phyloP scores from a whole-genome alignment of 2,797 vertebrate species.

The Enteromius afrohamiltoni region DNA sequence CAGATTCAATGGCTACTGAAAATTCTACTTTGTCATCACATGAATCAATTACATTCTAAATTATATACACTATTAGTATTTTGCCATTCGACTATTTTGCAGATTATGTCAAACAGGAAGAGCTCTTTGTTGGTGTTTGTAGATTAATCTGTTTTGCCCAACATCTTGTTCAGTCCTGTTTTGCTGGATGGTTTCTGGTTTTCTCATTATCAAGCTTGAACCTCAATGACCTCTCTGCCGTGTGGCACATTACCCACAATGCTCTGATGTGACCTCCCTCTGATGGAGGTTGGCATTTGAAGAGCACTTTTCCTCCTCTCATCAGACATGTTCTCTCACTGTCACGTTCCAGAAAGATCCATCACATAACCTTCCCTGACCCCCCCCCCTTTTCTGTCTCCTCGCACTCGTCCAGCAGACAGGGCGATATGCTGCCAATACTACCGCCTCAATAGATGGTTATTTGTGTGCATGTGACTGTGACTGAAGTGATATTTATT shows the following conservation, averaged over 20 bases:
- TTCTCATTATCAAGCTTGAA: constrained; percentile 44
- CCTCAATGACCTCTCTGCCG: constrained; percentile 44
- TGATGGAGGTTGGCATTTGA: constrained; percentile 50
- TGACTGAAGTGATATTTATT: constrained; percentile 29
- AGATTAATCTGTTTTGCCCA: constrained; percentile 12
- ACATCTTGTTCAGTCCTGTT: constrained; percentile 33
- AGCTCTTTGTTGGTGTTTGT: neutral
- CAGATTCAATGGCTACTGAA: no score
- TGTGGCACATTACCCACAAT: constrained; percentile 45
- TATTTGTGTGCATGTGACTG: constrained; percentile 1
- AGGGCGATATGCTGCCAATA: constrained; percentile 37
- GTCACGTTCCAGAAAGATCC: constrained; percentile 51
- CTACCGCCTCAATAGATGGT: constrained; percentile 4
- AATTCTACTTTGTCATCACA: no score
- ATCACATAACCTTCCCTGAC: constrained; percentile 38
- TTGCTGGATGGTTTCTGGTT: constrained; percentile 36
- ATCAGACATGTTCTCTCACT: constrained; percentile 40
- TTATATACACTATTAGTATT: neutral
- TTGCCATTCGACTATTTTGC: neutral
- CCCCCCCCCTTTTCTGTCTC: constrained; percentile 12
- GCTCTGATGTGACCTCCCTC: constrained; percentile 44
- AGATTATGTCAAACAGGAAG: constrained; percentile 3
- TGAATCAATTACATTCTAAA: neutral
- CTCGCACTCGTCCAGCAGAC: constrained; percentile 13
- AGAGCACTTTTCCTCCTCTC: constrained; percentile 45